Evolutionary conservation across 2,888 invertebrate species (phyloP).

Genomic region (Drosophila picticornis): DNA sequence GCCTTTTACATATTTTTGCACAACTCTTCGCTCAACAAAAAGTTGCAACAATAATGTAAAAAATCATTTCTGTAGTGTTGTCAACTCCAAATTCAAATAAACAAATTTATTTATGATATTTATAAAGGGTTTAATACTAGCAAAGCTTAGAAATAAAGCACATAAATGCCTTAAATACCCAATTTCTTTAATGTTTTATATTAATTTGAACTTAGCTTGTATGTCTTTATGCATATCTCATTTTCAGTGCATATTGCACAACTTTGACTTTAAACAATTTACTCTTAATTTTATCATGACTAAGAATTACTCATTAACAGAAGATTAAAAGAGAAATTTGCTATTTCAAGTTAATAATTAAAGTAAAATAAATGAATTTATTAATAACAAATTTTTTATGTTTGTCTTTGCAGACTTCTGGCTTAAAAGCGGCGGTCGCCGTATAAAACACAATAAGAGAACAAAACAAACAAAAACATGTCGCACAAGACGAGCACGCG

Average conservation of each 20-base stretch:
- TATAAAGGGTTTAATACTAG: too few species aligned
- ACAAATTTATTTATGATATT: not conserved
- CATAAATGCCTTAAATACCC: not conserved
- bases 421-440: constrained; percentile 21
- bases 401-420: constrained; percentile 38
- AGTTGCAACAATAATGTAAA: not conserved
- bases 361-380: not conserved
- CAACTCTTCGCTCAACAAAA: not conserved
- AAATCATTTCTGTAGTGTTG: not conserved
- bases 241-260: not conserved
- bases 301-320: too few species aligned
- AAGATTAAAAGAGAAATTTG: not conserved
- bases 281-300: not conserved
- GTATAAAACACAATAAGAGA: constrained; percentile 9
- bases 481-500: constrained; percentile 83
- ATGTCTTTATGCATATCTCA: not conserved
- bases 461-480: constrained; percentile 65
- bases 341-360: not conserved
- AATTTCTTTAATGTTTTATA: too few species aligned
- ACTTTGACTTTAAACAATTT: not conserved
- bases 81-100: not conserved
- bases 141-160: too few species aligned
- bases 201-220: not conserved
- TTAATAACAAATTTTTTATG: not conserved
- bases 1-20: not conserved